A percentile compares a stretch with the other conserved stretches of the same genome.
These are phyloP conservation scores for Calosoma granatense DNA, from an alignment of 1,140 invertebrate species.

Conservation along the genomic window DNA sequence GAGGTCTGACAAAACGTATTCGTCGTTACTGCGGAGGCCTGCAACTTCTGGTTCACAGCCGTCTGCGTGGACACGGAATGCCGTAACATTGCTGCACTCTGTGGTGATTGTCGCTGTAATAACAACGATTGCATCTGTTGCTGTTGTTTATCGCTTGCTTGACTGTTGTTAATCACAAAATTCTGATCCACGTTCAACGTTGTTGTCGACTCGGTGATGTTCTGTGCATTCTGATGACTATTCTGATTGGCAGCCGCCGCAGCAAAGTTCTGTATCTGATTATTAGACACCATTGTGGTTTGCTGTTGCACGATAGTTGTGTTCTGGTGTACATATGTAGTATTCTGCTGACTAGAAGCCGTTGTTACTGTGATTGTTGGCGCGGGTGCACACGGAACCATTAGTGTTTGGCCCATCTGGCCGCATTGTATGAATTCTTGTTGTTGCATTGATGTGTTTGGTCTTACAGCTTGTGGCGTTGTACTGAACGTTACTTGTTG, in stretches of 20 bases:
- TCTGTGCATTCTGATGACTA: conserved; percentile 16
- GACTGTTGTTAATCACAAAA: conserved; percentile 27
- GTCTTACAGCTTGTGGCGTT: conserved; percentile 42
- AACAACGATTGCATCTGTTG: conserved; percentile 39
- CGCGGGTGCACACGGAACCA: conserved; percentile 62
- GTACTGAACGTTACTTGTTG: conserved; percentile 54
- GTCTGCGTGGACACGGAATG: conserved; percentile 69
- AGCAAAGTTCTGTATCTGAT: conserved; percentile 40
- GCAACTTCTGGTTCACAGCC: conserved; percentile 47
- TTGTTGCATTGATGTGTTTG: conserved; percentile 36
- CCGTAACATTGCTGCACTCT: conserved; percentile 26
- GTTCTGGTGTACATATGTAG: conserved; percentile 60
- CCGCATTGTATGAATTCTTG: conserved; percentile 60
- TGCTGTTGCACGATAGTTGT: conserved; percentile 57
- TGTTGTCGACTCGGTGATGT: conserved; percentile 16
- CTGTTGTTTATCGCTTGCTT: conserved; percentile 20
- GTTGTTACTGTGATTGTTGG: conserved; percentile 46
- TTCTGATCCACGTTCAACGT: conserved; percentile 30
- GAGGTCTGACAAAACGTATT: conserved; percentile 43
- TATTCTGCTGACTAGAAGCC: conserved; percentile 54
- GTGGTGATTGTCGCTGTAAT: conserved; percentile 31
- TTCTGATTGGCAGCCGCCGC: conserved; percentile 21
- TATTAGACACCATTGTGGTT: conserved; percentile 61
- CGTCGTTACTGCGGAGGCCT: conserved; percentile 38
- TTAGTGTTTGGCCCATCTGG: conserved; percentile 62